Percentiles rank a stretch among this genome's conserved stretches.
Conservation (phyloP, 2,797 vertebrate species). For the Delichon dasypus region DNA sequence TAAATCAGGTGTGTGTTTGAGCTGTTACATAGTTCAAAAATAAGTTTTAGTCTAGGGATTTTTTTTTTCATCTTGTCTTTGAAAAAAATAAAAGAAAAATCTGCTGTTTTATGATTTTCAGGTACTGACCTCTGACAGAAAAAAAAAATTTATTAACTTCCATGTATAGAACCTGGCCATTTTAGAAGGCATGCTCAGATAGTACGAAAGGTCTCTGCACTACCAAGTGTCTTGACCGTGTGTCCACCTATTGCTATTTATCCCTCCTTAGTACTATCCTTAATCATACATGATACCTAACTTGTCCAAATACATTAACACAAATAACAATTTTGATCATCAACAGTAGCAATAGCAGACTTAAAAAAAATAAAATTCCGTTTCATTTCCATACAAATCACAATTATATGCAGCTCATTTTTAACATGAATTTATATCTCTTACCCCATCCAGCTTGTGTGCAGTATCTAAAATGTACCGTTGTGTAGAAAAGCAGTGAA, state of each 20-base stretch:
- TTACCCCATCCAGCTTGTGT: not conserved
- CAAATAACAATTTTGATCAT: not conserved
- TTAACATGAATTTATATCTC: not conserved
- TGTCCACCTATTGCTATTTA: not conserved
- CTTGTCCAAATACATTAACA: not conserved
- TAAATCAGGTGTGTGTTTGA: not conserved
- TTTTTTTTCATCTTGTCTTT: not conserved
- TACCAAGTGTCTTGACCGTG: not conserved
- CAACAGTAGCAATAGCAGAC: not conserved
- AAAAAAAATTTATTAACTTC: not conserved
- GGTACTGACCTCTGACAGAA: not conserved
- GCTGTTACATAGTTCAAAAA: not conserved
- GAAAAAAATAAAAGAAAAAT: not conserved
- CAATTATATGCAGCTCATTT: not conserved
- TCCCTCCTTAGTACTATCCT: not conserved
- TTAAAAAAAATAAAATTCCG: not conserved
- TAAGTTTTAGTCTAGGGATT: not conserved
- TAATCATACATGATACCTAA: not conserved
- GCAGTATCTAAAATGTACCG: not conserved
- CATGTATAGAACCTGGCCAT: not conserved
- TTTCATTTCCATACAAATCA: not conserved
- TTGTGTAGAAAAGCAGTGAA: not conserved
- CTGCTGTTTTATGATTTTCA: not conserved
- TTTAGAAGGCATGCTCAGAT: not conserved
- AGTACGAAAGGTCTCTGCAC: not conserved